Evolutionary conservation across 2,113 vertebrate species (phyloP).

Genomic region (Archilochus colubris): DNA sequence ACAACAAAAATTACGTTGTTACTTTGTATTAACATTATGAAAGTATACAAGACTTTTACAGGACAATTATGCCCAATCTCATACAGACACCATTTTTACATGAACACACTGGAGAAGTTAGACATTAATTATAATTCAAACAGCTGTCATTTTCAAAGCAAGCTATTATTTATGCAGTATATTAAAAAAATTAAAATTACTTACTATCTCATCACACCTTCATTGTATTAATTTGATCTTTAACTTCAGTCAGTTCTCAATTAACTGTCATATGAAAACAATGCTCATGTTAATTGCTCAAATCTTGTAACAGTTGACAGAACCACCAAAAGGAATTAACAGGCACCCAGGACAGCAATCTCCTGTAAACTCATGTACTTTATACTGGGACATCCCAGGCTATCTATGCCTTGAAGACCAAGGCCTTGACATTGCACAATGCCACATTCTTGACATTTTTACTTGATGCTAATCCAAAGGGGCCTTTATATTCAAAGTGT

Average conservation of each 20-base stretch:
- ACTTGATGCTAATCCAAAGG: neutral
- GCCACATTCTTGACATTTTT: neutral
- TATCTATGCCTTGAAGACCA: neutral
- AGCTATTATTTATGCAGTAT: neutral
- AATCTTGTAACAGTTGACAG: neutral
- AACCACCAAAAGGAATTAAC: neutral
- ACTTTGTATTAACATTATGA: constrained; percentile 31
- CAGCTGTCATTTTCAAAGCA: neutral
- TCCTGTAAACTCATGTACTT: neutral
- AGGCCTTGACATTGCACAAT: neutral
- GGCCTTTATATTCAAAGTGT: neutral
- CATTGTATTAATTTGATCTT: neutral
- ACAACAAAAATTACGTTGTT: constrained; percentile 65
- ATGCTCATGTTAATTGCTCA: neutral
- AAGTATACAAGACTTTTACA: constrained; percentile 17
- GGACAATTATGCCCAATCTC: neutral
- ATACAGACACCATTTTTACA: neutral
- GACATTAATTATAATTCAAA: neutral
- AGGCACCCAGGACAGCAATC: neutral
- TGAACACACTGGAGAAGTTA: neutral
- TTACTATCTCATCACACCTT: neutral
- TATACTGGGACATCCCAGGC: neutral
- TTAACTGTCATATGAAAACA: neutral
- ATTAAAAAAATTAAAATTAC: neutral
- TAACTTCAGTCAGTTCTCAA: neutral